Conservation (phyloP, 2,113 vertebrate genomes). For the Oryzias woworae region DNA sequence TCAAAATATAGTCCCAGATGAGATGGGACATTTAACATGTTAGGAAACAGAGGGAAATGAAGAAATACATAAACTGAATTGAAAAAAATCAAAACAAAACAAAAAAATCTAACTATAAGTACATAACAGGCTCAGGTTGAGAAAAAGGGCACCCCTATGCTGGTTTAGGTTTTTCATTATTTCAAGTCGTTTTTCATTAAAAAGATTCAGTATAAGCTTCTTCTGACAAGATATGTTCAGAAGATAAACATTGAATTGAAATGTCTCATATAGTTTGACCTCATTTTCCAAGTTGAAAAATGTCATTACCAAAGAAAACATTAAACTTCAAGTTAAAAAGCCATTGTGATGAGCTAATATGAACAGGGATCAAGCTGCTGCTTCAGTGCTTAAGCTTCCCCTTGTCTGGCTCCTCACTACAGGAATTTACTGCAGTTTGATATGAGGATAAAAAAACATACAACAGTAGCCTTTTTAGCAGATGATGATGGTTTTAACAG, state of each 20-base stretch:
- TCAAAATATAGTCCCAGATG: too few species aligned
- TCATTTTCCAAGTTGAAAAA: slow-evolving; percentile 39
- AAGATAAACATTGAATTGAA: slow-evolving; percentile 37
- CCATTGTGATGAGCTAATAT: slow-evolving; percentile 21
- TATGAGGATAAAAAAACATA: slow-evolving; percentile 8
- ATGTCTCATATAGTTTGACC: slow-evolving; percentile 28
- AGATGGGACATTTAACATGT: too few species aligned
- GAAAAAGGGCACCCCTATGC: too few species aligned
- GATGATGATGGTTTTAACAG: slow-evolving; percentile 20
- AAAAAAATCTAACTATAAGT: too few species aligned
- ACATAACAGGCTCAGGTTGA: too few species aligned
- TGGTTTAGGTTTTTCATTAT: too few species aligned
- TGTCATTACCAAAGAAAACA: slow-evolving; percentile 52
- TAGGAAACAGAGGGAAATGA: too few species aligned
- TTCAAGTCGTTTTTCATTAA: too few species aligned
- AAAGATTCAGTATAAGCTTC: slow-evolving; percentile 31
- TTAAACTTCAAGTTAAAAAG: slow-evolving; percentile 28
- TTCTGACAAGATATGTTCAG: not conserved
- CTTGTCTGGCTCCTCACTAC: slow-evolving; percentile 20
- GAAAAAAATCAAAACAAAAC: too few species aligned
- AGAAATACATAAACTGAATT: too few species aligned
- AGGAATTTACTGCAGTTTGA: slow-evolving; percentile 19
- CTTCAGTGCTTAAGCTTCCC: slow-evolving; percentile 20
- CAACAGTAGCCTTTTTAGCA: slow-evolving; percentile 18
- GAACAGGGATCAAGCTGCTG: slow-evolving; percentile 24